Conservation (phyloP, 2,888 invertebrate genomes). For the Cephus spinipes region DNA sequence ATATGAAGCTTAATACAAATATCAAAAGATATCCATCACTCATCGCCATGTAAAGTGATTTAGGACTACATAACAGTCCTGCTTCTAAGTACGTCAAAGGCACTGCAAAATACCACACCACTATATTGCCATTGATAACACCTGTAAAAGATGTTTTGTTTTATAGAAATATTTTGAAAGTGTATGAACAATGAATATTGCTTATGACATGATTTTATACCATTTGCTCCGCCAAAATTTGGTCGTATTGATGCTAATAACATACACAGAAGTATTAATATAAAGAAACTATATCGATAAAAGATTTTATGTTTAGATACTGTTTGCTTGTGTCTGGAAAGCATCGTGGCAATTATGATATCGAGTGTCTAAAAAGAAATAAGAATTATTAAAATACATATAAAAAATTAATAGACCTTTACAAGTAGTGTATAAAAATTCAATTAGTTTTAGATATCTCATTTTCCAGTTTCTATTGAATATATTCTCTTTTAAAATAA, state of each 20-base stretch:
- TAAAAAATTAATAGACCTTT: background rate
- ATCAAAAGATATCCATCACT: conserved; percentile 52
- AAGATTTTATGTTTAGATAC: background rate
- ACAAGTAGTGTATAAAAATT: background rate
- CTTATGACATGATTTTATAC: conserved; percentile 28
- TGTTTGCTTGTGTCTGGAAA: background rate
- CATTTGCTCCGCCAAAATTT: conserved; percentile 55
- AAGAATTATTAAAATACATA: background rate
- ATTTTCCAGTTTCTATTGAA: no score
- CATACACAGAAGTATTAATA: conserved; percentile 58
- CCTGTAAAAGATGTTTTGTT: conserved; percentile 38
- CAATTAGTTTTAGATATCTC: background rate
- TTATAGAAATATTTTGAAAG: background rate
- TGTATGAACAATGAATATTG: background rate
- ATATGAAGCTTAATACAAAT: conserved; percentile 56
- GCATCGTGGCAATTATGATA: background rate
- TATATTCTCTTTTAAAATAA: no score
- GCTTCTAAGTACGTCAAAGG: conserved; percentile 62
- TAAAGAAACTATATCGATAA: conserved; percentile 25
- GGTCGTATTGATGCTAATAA: conserved; percentile 56
- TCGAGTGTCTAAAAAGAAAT: background rate
- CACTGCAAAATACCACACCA: conserved; percentile 59
- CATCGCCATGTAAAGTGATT: conserved; percentile 50
- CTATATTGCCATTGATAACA: conserved; percentile 54
- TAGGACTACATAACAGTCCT: conserved; percentile 54